A percentile compares a stretch with the other conserved stretches of the same genome.
These are phyloP conservation scores for Cacatua alba DNA, from an alignment of 2,113 vertebrate species.

Conservation along the genomic window DNA sequence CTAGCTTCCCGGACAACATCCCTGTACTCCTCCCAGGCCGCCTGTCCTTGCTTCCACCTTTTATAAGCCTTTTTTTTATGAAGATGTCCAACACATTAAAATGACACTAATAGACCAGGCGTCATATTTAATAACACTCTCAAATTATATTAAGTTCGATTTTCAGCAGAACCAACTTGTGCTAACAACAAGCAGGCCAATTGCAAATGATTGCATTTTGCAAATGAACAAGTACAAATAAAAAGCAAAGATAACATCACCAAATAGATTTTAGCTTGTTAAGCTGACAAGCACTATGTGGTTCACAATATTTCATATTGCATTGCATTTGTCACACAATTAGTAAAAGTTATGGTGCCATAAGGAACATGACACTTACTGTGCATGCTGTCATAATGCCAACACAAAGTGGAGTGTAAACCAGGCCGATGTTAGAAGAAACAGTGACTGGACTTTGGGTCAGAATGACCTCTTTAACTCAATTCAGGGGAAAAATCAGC, in stretches of 20 bases:
- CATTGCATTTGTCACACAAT: background rate
- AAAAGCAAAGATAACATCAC: conserved; percentile 14
- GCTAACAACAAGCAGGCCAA: background rate
- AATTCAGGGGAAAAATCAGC: background rate
- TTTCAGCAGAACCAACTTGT: conserved; percentile 9
- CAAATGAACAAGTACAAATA: conserved; percentile 24
- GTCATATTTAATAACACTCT: background rate
- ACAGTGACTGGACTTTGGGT: background rate
- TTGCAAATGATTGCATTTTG: conserved; percentile 30
- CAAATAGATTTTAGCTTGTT: background rate
- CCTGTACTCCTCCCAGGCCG: too few species aligned
- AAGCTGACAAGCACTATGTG: background rate
- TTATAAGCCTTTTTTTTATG: background rate
- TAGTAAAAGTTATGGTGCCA: background rate
- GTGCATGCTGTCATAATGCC: background rate
- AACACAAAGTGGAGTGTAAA: background rate
- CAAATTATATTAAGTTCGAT: conserved; percentile 19
- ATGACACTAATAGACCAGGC: background rate
- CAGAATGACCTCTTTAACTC: background rate
- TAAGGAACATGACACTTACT: background rate
- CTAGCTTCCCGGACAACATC: too few species aligned
- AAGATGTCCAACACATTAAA: background rate
- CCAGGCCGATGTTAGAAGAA: background rate
- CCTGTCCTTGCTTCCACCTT: too few species aligned
- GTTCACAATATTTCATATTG: background rate